Evolutionary conservation across 2,888 invertebrate species (phyloP).

Genomic region (Leptura quadrifasciata): DNA sequence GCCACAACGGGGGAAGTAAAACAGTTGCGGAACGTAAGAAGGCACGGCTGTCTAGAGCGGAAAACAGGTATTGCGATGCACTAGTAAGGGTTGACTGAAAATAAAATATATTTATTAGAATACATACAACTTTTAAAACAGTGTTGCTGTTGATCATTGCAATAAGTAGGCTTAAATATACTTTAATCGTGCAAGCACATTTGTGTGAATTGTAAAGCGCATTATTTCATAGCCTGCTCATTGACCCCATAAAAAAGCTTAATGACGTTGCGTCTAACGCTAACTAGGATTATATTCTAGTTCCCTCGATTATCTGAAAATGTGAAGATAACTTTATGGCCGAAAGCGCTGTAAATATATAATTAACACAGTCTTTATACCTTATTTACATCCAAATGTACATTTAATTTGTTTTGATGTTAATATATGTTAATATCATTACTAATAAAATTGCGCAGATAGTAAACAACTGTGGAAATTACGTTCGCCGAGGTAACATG

Average conservation of each 20-base stretch:
- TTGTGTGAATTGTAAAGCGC: too few relatives aligned
- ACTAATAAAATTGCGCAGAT: not conserved
- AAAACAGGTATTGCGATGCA: conserved; percentile 77
- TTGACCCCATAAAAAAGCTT: too few relatives aligned
- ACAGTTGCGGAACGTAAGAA: conserved; percentile 78
- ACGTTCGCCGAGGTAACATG: not conserved
- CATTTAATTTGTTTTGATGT: conserved; percentile 3
- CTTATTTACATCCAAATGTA: not conserved
- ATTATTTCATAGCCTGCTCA: too few relatives aligned
- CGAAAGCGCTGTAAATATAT: not conserved
- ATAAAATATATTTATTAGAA: conserved; percentile 48
- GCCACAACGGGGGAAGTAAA: conserved; percentile 78
- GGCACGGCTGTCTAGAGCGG: conserved; percentile 77
- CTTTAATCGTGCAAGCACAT: too few relatives aligned
- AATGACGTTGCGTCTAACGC: too few relatives aligned
- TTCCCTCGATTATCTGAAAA: too few relatives aligned
- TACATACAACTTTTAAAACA: not conserved
- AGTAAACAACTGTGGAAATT: not conserved
- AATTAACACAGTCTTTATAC: not conserved
- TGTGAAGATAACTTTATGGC: not conserved
- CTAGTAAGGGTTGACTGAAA: conserved; percentile 76
- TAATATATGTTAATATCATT: not conserved
- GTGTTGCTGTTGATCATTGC: too few relatives aligned
- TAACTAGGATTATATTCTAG: too few relatives aligned
- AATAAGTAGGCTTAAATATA: too few relatives aligned